These are phyloP conservation scores for Phrynocephalus guinanensis DNA, from an alignment of 2,797 vertebrate species.

Conservation along the genomic window DNA sequence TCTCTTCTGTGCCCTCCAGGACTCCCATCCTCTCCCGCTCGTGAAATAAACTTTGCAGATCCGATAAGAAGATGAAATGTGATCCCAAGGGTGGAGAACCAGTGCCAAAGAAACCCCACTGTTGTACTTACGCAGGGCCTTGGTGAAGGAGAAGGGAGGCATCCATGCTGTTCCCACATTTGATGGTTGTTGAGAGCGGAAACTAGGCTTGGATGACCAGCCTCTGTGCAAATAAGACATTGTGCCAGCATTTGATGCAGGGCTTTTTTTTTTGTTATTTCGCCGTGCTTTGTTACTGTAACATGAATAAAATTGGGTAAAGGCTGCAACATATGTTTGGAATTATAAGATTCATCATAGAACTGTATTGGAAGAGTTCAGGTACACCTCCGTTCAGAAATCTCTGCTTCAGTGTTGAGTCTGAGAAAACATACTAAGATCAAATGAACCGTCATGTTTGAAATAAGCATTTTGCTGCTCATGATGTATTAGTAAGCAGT, in stretches of 20 bases:
- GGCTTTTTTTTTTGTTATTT: too few relatives aligned
- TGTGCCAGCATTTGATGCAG: too few relatives aligned
- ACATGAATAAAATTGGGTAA: too few relatives aligned
- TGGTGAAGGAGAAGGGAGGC: neutral
- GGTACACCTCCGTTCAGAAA: neutral
- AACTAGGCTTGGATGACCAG: too few relatives aligned
- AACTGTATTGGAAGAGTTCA: constrained; percentile 22
- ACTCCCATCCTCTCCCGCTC: neutral
- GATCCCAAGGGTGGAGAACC: neutral
- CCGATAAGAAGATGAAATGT: neutral
- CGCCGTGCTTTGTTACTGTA: too few relatives aligned
- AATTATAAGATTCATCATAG: neutral
- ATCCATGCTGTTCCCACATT: neutral
- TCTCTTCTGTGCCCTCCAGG: neutral
- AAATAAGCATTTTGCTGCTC: constrained; percentile 27
- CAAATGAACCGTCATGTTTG: constrained; percentile 27
- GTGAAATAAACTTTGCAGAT: neutral
- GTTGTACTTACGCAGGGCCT: neutral
- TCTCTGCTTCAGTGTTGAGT: constrained; percentile 28
- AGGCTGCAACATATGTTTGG: too few relatives aligned
- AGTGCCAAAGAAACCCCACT: neutral
- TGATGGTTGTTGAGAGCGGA: too few relatives aligned
- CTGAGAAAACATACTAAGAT: constrained; percentile 43
- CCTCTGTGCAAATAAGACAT: too few relatives aligned
- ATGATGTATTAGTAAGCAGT: neutral